These are phyloP conservation scores for Capreolus pygargus DNA, from an alignment of 2,113 vertebrate genomes.

Conservation along the genomic window DNA sequence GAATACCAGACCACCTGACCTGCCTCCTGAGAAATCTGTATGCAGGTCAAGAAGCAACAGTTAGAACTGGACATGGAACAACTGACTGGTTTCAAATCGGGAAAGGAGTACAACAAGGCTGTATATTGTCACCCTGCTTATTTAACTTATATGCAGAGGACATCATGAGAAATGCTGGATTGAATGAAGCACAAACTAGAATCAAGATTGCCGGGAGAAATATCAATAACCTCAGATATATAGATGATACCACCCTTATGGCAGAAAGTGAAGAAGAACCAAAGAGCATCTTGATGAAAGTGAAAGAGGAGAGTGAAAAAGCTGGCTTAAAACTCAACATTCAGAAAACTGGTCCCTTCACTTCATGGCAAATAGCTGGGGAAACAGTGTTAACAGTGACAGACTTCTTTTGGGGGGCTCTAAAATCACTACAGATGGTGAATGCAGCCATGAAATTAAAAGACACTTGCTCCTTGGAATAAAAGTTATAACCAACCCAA, in stretches of 20 bases:
- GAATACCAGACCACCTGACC: not conserved
- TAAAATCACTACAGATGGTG: not conserved
- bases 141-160: not conserved
- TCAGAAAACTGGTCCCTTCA: not conserved
- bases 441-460: not conserved
- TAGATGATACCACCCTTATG: not conserved
- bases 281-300: not conserved
- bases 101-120: not conserved
- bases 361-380: not conserved
- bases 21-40: not conserved
- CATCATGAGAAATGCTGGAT: not conserved
- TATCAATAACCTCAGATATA: not conserved
- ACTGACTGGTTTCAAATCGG: not conserved
- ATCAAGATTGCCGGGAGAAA: not conserved
- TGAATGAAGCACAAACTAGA: not conserved
- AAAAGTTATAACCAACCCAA: not conserved
- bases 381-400: not conserved
- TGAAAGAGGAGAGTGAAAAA: not conserved
- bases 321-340: not conserved
- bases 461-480: not conserved
- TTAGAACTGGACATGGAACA: not conserved
- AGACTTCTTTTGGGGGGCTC: not conserved
- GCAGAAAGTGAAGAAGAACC: not conserved
- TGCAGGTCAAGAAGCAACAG: not conserved
- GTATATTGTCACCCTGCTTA: not conserved